phyloP scores from a whole-genome alignment of 2,113 vertebrate genomes.

The Brevimyrus niger region DNA sequence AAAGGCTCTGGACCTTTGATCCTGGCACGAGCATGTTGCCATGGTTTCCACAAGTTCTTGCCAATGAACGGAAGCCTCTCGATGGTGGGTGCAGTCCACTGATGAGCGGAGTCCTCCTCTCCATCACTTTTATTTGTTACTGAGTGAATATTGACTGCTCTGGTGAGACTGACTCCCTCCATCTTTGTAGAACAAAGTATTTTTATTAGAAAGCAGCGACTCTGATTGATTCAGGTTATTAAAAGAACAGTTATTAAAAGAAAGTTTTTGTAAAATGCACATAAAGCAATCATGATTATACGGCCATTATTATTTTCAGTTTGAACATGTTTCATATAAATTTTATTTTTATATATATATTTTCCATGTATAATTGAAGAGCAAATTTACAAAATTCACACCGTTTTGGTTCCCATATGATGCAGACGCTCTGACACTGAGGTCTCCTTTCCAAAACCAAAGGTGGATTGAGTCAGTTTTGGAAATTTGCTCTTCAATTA shows the following conservation, averaged over 20 bases:
- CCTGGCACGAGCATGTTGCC: slow-evolving; percentile 32
- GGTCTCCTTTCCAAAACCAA: background rate
- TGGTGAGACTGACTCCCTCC: background rate
- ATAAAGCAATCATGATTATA: background rate
- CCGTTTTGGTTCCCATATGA: background rate
- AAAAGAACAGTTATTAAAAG: no score
- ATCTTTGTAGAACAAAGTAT: background rate
- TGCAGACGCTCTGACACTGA: background rate
- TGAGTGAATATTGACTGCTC: background rate
- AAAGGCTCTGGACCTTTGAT: slow-evolving; percentile 55
- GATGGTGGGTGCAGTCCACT: slow-evolving; percentile 30
- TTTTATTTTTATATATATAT: no score
- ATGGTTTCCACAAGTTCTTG: slow-evolving; percentile 47
- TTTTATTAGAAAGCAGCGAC: background rate
- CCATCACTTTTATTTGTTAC: slow-evolving; percentile 22
- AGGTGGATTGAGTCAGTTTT: background rate
- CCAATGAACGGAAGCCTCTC: slow-evolving; percentile 36
- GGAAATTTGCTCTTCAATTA: background rate
- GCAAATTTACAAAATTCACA: background rate
- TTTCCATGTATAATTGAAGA: background rate
- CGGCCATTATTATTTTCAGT: background rate
- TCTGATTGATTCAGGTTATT: background rate
- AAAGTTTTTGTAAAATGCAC: background rate
- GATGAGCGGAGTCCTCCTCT: slow-evolving; percentile 26
- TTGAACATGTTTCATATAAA: background rate